Conservation (phyloP, 2,113 vertebrate species). For the Heteronetta atricapilla region DNA sequence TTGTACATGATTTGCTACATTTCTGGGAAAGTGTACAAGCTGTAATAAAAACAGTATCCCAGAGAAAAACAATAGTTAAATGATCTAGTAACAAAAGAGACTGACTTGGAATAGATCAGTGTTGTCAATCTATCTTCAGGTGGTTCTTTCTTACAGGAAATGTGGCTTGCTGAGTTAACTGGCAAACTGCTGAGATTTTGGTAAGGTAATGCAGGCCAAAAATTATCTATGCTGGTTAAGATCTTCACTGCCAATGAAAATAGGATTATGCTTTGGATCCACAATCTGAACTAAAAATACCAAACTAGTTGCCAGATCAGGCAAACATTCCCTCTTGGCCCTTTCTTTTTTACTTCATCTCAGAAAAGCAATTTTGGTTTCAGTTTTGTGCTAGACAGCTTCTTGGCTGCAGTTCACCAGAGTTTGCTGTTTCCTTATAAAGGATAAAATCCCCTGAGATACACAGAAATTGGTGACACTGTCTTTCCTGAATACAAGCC, state of each 20-base stretch:
- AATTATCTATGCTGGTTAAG: constrained; percentile 9
- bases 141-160: background rate
- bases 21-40: background rate
- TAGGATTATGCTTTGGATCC: background rate
- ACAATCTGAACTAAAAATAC: constrained; percentile 25
- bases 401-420: background rate
- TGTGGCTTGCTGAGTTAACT: background rate
- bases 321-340: background rate
- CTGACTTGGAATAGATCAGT: background rate
- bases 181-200: background rate
- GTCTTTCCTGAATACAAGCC: background rate
- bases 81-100: background rate
- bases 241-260: constrained; percentile 23
- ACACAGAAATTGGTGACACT: background rate
- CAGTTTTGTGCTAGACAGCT: constrained; percentile 15
- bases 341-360: background rate
- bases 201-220: background rate
- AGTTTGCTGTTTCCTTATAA: constrained; percentile 7
- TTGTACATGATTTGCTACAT: background rate
- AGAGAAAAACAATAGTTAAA: background rate
- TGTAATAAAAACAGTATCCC: background rate
- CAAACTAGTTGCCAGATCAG: background rate
- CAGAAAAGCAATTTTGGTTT: constrained; percentile 34
- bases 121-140: background rate
- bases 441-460: background rate